Percentiles rank a stretch among this genome's conserved stretches.
Conservation (phyloP, 2,797 vertebrate species). For the Arnoldichthys spilopterus region DNA sequence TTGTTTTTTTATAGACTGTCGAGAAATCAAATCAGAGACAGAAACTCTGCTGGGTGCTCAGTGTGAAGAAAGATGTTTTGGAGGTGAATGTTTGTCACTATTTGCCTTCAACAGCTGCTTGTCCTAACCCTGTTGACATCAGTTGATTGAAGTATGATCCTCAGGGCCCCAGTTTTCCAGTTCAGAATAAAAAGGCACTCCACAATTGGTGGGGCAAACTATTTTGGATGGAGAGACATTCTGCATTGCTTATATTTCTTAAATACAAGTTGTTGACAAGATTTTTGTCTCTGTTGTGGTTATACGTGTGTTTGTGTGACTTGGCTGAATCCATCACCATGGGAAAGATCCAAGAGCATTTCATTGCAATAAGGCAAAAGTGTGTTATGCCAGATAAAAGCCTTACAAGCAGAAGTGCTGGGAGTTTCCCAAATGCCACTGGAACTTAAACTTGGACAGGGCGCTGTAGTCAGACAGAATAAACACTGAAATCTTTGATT, state of each 20-base stretch:
- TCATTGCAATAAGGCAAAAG: too few relatives aligned
- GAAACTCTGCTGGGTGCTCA: neutral
- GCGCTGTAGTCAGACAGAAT: too few relatives aligned
- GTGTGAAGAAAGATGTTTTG: neutral
- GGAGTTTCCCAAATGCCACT: too few relatives aligned
- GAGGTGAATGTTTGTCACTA: conserved; percentile 15
- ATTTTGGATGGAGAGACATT: neutral
- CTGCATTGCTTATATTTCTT: neutral
- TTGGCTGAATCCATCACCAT: too few relatives aligned
- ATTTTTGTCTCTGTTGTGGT: neutral
- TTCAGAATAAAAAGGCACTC: neutral
- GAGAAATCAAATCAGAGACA: conserved; percentile 2
- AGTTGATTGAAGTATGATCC: conserved; percentile 13
- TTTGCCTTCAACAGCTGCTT: conserved; percentile 6
- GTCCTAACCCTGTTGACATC: neutral
- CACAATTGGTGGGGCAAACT: neutral
- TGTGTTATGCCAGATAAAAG: too few relatives aligned
- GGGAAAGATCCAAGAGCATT: neutral
- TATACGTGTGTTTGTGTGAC: neutral
- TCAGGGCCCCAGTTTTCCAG: neutral
- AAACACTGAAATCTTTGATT: too few relatives aligned
- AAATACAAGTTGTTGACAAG: neutral
- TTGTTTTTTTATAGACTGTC: conserved; percentile 18
- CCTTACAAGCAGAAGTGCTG: too few relatives aligned
- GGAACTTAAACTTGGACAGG: too few relatives aligned